Evolutionary conservation across 2,888 invertebrate genomes (phyloP).

Genomic region (Philaethria dido): DNA sequence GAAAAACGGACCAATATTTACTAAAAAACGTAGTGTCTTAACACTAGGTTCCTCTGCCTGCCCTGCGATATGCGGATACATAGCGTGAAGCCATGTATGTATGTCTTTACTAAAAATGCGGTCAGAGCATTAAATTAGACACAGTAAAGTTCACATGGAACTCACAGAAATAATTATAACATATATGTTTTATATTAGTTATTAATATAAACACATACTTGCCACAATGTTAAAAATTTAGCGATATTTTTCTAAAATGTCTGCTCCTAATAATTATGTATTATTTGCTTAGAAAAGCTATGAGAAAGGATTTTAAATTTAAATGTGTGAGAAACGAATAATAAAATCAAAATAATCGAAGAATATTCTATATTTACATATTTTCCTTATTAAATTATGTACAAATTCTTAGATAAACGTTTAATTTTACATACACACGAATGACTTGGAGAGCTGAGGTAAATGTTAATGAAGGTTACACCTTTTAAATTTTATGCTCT

Average conservation of each 20-base stretch:
- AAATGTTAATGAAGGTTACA: conserved; percentile 19
- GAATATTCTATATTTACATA: conserved; percentile 13
- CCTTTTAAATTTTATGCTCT: conserved; percentile 17
- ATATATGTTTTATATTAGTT: no score
- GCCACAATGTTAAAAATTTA: not conserved
- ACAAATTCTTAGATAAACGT: conserved; percentile 11
- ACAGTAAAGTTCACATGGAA: no score
- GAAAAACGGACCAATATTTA: no score
- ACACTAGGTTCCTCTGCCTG: no score
- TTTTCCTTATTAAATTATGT: conserved; percentile 14
- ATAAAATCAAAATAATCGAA: not conserved
- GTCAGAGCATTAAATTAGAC: no score
- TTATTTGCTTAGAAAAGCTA: not conserved
- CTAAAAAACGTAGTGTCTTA: no score
- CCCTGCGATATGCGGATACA: no score
- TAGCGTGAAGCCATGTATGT: no score
- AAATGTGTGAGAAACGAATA: not conserved
- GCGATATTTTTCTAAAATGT: no score
- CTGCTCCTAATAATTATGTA: not conserved
- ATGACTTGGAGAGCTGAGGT: not conserved
- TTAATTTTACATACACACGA: conserved; percentile 19
- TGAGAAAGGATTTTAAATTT: not conserved
- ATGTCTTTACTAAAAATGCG: no score
- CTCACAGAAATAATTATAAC: no score
- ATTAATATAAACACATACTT: no score